Evolutionary conservation across 2,797 vertebrate genomes (phyloP), one percentile per base, ranked within the genome.

Genomic region (Characodon lateralis): DNA sequence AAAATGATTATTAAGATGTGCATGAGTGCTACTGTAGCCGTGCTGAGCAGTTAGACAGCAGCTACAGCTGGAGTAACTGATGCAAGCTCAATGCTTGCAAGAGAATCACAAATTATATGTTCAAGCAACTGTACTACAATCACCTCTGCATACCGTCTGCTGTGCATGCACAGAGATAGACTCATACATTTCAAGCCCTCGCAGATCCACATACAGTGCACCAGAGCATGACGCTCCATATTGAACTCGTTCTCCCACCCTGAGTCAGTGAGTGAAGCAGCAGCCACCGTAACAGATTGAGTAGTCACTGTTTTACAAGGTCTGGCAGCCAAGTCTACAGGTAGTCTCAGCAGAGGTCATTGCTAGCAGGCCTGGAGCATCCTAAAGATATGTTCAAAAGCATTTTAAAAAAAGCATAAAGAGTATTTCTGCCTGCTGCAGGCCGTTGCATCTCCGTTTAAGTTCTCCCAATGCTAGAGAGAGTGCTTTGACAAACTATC

Each of bases 291-390:
- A 92, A 88, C 88, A 85, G 85, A 91, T 75, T 85, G 88, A 91
- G 80, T 51, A 69, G 84, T 85, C 83, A 82, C 70, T 77, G 50
- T 77, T 88, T 88, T 76, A 90, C 80, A 78, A 83, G 72, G 77
- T 85, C 80, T 85, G 88, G 85, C 88, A 89, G 89, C 56, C 48
- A 56, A 89, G 90, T 90, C 90, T 77, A 82, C 85, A 80, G 72
- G 80, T 72, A 83, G 83, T 48, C 43, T n/a, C 8, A 76, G 82
- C 73, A 80, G 78, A 71, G 35, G 35, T 35, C 35, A 35, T 35
- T 35, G 35, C 35, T 35, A 35, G 35, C 35, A 35, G 35, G 35
- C 35, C 35, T 35, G 3, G 35, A 35, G 35, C 35, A 35, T 35
- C 35, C 35, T 3, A 35, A 35, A 35, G 68, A 48, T 16, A 31